Percentiles rank a stretch among this genome's conserved stretches.
These are phyloP conservation scores for Microcaecilia unicolor DNA, from an alignment of 2,797 vertebrate species.

Conservation along the genomic window DNA sequence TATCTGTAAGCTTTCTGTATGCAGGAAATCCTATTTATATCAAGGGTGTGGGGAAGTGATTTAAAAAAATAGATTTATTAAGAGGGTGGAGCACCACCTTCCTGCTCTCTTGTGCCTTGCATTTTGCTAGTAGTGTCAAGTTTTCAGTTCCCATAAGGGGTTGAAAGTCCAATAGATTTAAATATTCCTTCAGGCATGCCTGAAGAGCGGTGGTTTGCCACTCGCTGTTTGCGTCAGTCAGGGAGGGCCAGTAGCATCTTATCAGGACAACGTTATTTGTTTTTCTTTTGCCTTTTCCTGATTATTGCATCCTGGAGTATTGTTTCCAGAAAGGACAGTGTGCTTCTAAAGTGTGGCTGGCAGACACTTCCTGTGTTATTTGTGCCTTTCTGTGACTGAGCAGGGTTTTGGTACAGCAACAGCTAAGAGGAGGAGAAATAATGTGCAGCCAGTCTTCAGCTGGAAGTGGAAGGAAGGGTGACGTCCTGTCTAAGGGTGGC, in stretches of 20 bases:
- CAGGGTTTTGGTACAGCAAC: neutral
- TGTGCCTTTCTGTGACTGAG: neutral
- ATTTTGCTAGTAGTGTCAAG: no score
- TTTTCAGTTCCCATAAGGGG: no score
- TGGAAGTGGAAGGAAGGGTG: neutral
- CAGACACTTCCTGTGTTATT: conserved; percentile 10
- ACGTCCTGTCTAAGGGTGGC: neutral
- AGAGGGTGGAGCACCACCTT: no score
- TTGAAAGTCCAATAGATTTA: no score
- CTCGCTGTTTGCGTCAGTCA: neutral
- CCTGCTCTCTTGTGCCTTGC: no score
- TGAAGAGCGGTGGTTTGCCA: neutral
- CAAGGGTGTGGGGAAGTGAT: no score
- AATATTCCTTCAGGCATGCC: no score
- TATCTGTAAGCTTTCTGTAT: no score
- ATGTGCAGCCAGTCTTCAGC: neutral
- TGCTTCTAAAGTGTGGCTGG: conserved; percentile 6
- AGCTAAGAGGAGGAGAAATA: neutral
- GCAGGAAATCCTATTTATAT: no score
- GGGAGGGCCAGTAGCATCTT: neutral
- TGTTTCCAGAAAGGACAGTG: conserved; percentile 6
- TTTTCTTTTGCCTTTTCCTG: conserved; percentile 10
- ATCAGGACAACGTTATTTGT: neutral
- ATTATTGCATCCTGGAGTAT: conserved; percentile 7
- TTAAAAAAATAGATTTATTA: no score